These are phyloP conservation scores for Ictidomys tridecemlineatus DNA, from an alignment of 2,113 vertebrate genomes.

Conservation along the genomic window DNA sequence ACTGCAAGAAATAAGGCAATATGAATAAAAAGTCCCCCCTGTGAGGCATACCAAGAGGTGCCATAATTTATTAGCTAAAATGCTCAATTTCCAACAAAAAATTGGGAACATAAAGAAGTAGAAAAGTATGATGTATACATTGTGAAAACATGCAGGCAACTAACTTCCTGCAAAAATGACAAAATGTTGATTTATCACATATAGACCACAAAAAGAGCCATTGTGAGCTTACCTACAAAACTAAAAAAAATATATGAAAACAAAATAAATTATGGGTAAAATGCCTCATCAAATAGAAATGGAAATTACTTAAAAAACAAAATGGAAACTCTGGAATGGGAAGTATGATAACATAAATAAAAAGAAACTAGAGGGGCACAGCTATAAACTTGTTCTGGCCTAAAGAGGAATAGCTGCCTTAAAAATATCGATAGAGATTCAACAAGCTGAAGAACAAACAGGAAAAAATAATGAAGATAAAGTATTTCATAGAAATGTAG, in stretches of 20 bases:
- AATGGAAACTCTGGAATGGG: not conserved
- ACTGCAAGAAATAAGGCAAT: not conserved
- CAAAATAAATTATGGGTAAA: not conserved
- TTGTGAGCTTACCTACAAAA: not conserved
- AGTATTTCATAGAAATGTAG: not conserved
- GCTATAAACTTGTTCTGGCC: not conserved
- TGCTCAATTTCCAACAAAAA: not conserved
- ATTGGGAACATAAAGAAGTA: not conserved
- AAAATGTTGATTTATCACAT: not conserved
- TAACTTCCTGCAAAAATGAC: not conserved
- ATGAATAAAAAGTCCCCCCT: not conserved
- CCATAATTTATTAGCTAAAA: not conserved
- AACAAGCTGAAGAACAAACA: not conserved
- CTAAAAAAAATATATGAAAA: not conserved
- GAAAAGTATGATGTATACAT: not conserved
- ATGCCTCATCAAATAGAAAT: not conserved
- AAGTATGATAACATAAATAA: not conserved
- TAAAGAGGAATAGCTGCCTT: not conserved
- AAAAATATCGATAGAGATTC: not conserved
- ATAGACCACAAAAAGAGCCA: not conserved
- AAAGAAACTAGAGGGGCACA: not conserved
- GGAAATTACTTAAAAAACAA: not conserved
- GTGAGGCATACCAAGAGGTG: not conserved
- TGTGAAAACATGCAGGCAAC: not conserved
- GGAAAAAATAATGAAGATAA: not conserved